phyloP scores from a whole-genome alignment of 37 sponge, comb jelly and placozoan genomes.

The Tethya wilhelma region DNA sequence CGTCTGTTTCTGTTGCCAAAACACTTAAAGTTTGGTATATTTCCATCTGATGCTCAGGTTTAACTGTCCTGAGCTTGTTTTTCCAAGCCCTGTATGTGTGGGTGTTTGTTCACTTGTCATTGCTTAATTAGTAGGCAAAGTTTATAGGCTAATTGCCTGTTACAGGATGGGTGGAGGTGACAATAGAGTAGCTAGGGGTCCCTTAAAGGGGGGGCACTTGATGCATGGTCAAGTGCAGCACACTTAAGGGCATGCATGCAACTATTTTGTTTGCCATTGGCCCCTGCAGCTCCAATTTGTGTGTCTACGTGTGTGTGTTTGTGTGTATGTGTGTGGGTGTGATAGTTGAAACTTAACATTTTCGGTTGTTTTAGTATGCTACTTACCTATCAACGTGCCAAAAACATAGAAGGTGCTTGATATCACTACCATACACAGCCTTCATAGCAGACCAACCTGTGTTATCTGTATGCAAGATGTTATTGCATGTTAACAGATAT shows the following conservation, averaged over 20 bases:
- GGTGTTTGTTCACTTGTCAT: too few species aligned
- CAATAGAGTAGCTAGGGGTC: too few species aligned
- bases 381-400: slow-evolving; percentile 38
- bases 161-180: too few species aligned
- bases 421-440: slow-evolving; percentile 20
- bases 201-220: too few species aligned
- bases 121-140: neutral
- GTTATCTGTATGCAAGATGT: too few species aligned
- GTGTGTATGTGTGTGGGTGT: too few species aligned
- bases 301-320: too few species aligned
- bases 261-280: too few species aligned
- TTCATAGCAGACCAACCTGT: slow-evolving; percentile 26
- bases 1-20: neutral
- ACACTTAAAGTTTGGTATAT: slow-evolving; percentile 22
- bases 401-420: slow-evolving; percentile 13
- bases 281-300: neutral
- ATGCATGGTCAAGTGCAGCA: too few species aligned
- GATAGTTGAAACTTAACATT: neutral
- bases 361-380: slow-evolving; percentile 6
- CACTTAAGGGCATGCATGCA: too few species aligned
- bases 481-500: too few species aligned
- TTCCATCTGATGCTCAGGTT: slow-evolving; percentile 7
- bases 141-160: neutral
- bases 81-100: slow-evolving; percentile 45
- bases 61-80: slow-evolving; percentile 14